Percentiles rank a stretch among this genome's conserved stretches.
Evolutionary conservation across 2,888 invertebrate genomes (phyloP).

Genomic region (Gerosis bhagava): DNA sequence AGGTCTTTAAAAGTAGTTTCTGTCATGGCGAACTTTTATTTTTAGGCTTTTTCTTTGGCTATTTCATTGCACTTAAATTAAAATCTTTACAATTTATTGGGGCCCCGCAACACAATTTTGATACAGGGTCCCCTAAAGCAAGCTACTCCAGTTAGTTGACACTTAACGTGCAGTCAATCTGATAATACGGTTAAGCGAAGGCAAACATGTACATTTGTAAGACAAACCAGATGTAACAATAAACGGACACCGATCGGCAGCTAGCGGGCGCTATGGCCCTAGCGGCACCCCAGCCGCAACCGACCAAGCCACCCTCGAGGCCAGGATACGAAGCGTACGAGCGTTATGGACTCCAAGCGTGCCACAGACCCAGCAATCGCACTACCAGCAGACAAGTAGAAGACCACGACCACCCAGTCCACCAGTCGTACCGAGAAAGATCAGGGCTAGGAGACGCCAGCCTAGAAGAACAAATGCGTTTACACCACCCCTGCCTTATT

Average conservation of each 20-base stretch:
- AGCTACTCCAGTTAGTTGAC: too few relatives aligned
- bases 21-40: too few relatives aligned
- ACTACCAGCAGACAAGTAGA: conserved; percentile 15
- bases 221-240: conserved; percentile 13
- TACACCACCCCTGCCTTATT: conserved; percentile 60
- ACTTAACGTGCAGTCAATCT: too few relatives aligned
- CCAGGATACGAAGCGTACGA: conserved; percentile 54
- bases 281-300: conserved; percentile 49
- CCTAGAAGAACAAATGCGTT: conserved; percentile 54
- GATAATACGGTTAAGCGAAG: too few relatives aligned
- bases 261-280: conserved; percentile 78
- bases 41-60: too few relatives aligned
- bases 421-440: conserved; percentile 60
- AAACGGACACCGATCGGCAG: conserved; percentile 76
- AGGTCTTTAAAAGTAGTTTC: too few relatives aligned
- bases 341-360: conserved; percentile 49
- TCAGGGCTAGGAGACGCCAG: conserved; percentile 65
- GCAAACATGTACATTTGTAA: background rate
- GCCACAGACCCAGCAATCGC: too few relatives aligned
- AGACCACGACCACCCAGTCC: conserved; percentile 49
- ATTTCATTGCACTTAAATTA: too few relatives aligned
- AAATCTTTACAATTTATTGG: too few relatives aligned
- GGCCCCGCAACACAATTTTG: too few relatives aligned
- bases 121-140: too few relatives aligned
- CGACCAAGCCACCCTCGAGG: conserved; percentile 60